Percentiles rank a stretch among this genome's conserved stretches.
phyloP scores from a whole-genome alignment of 1,140 invertebrate species.

The Lasaia peninsularis region DNA sequence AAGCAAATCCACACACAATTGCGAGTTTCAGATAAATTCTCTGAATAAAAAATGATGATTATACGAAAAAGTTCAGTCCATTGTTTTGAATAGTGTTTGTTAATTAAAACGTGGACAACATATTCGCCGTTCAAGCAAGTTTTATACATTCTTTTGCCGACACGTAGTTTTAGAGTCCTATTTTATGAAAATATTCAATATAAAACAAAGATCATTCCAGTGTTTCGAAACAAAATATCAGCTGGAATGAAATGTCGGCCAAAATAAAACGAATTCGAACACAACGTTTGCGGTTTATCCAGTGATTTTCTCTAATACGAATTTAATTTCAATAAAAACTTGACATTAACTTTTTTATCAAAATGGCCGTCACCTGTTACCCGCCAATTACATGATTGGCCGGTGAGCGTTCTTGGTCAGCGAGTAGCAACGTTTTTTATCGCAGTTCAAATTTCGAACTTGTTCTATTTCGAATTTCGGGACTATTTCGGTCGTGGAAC shows the following conservation, averaged over 20 bases:
- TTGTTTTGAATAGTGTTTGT: no score
- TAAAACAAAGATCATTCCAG: no score
- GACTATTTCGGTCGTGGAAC: constrained; percentile 33
- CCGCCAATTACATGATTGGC: constrained; percentile 41
- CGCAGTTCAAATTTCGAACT: constrained; percentile 30
- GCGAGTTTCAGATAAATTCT: no score
- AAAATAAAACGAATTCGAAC: background rate
- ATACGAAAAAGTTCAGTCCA: no score
- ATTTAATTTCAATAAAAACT: constrained; percentile 65
- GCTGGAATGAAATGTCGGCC: background rate
- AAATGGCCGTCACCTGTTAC: constrained; percentile 52
- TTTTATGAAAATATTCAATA: no score
- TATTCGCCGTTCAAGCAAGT: no score
- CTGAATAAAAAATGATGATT: no score
- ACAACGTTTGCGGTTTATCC: constrained; percentile 42
- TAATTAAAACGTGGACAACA: no score
- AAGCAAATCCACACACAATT: no score
- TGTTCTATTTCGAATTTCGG: constrained; percentile 24
- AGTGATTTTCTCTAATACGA: constrained; percentile 57
- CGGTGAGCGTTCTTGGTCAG: constrained; percentile 22
- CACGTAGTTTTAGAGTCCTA: no score
- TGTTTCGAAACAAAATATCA: no score
- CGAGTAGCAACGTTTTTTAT: constrained; percentile 28
- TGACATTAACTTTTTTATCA: constrained; percentile 34
- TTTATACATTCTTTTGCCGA: no score